Evolutionary conservation across 2,888 invertebrate species (phyloP), one percentile per base, ranked within the genome.

Genomic region (Drepanosiphum platanoidis): DNA sequence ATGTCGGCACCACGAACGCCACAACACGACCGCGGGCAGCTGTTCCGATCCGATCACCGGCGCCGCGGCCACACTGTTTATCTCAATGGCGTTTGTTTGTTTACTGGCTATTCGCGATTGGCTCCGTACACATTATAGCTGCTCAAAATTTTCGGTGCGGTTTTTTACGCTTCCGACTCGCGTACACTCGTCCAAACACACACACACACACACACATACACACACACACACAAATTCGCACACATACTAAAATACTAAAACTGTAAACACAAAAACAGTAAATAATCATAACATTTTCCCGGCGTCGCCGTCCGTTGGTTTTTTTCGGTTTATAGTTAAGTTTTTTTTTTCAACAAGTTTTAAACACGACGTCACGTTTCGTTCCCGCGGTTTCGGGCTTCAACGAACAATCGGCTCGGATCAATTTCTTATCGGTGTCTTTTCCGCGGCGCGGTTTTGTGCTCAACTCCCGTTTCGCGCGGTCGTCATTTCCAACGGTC

Each of bases 41-140:
- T 30, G 70, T 32, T 5, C 18, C 52, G 52, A 30, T 22, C 36
- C 42, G 30, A 42, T n/a, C n/a, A n/a, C 66, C 15, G 46, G 42
- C 22, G 1, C n/a, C 11, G 36, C 36, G 84, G 84, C 58, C 15
- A 39, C 84, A 84, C 84, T 84, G 84, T 84, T 84, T 84, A 75
- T 77, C 68, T 77, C 46, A 84, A 84, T 84, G 84, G 84, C 84
- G 84, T 84, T 84, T 84, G 84, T 84, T 84, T 84, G 84, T 84
- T 77, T 84, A 84, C 84, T 84, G 75, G 77, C 68, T 58, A 77
- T 84, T 70, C 39, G 42, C 74, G 42, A 84, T 84, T 84, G 84
- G 84, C 32, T 77, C 75, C 32, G 36, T 30, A 58, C 75, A 22
- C 84, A 77, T 77, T 84, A n/a, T n/a, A 77, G 84, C 68, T 68